Evolutionary conservation across 2,888 invertebrate genomes (phyloP).

Genomic region (Atherix ibis): DNA sequence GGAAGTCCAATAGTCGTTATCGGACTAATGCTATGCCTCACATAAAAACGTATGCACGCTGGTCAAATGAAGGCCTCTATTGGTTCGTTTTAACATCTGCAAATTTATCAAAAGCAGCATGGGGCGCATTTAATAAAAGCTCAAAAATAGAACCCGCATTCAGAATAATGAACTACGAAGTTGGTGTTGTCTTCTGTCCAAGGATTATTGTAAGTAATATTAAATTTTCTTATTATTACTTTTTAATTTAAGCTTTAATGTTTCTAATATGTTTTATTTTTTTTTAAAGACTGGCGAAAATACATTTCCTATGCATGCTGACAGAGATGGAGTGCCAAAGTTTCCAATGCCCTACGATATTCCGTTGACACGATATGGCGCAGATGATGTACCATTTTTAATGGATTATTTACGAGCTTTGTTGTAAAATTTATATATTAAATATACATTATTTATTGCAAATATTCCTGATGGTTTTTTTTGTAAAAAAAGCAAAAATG

Average conservation of each 20-base stretch:
- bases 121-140: slow-evolving; percentile 60
- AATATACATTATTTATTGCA: too few species aligned
- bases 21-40: slow-evolving; percentile 87
- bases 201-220: slow-evolving; percentile 53
- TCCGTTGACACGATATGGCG: slow-evolving; percentile 55
- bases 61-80: slow-evolving; percentile 46
- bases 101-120: slow-evolving; percentile 93
- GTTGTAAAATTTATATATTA: not conserved
- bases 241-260: not conserved
- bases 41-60: slow-evolving; percentile 76
- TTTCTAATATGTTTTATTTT: too few species aligned
- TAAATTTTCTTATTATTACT: not conserved
- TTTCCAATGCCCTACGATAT: slow-evolving; percentile 68
- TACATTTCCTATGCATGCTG: slow-evolving; percentile 38
- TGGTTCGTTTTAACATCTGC: slow-evolving; percentile 86
- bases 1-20: slow-evolving; percentile 55
- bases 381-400: slow-evolving; percentile 54
- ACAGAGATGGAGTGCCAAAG: slow-evolving; percentile 26
- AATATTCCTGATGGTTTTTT: not conserved
- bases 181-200: slow-evolving; percentile 79
- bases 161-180: slow-evolving; percentile 76
- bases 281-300: slow-evolving; percentile 41
- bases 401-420: slow-evolving; percentile 34
- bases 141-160: slow-evolving; percentile 38
- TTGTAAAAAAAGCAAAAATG: not conserved